Evolutionary conservation across 2,113 vertebrate species (phyloP).

Genomic region (Holacanthus passer): DNA sequence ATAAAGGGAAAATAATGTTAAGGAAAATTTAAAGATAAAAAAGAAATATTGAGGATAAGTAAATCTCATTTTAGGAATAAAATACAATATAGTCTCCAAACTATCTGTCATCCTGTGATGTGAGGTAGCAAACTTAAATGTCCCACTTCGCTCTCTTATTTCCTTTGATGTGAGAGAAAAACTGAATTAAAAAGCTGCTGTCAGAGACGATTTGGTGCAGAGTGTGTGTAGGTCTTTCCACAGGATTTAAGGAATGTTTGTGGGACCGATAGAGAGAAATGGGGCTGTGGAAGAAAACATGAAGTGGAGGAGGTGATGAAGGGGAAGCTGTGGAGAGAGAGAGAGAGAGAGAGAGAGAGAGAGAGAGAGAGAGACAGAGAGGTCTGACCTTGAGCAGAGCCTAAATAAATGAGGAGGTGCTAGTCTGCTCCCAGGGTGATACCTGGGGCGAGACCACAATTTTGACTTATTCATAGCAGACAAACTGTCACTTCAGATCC

Average conservation of each 20-base stretch:
- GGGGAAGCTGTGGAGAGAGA: not conserved
- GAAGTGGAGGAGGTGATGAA: conserved; percentile 36
- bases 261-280: not conserved
- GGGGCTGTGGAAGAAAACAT: not conserved
- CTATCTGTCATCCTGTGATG: not conserved
- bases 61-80: conserved; percentile 40
- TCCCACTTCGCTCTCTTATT: not conserved
- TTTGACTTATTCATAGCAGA: conserved; percentile 71
- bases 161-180: conserved; percentile 25
- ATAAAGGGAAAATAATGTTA: not conserved
- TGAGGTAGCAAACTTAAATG: conserved; percentile 7
- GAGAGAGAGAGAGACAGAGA: not conserved
- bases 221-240: conserved; percentile 1
- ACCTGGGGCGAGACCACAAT: conserved; percentile 44
- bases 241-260: conserved; percentile 15
- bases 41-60: conserved; percentile 8
- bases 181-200: conserved; percentile 21
- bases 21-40: conserved; percentile 19
- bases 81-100: conserved; percentile 3
- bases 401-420: conserved; percentile 77
- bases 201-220: conserved; percentile 21
- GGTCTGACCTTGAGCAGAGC: conserved; percentile 45
- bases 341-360: not conserved
- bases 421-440: conserved; percentile 52
- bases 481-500: conserved; percentile 28